phyloP scores from a whole-genome alignment of 2,888 invertebrate genomes.

The Eudemis profundana region DNA sequence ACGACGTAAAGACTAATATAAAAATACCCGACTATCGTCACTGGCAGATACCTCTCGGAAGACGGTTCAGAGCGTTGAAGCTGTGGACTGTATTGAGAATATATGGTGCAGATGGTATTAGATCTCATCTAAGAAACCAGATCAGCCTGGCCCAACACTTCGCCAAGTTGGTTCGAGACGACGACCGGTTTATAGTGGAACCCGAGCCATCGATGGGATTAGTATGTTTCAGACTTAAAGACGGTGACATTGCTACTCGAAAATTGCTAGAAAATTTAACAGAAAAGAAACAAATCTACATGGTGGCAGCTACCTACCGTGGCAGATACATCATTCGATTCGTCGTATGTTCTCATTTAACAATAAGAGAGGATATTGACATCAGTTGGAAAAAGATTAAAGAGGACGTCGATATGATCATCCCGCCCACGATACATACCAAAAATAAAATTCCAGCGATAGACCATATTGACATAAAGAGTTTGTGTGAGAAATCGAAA shows the following conservation, averaged over 20 bases:
- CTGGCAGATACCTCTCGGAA: constrained; percentile 94
- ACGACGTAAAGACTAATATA: constrained; percentile 85
- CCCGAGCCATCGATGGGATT: constrained; percentile 91
- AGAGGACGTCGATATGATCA: constrained; percentile 79
- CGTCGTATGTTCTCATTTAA: constrained; percentile 91
- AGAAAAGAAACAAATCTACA: constrained; percentile 90
- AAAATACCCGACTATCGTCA: constrained; percentile 88
- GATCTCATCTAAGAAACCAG: constrained; percentile 90
- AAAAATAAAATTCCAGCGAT: constrained; percentile 68
- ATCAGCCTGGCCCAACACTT: constrained; percentile 91
- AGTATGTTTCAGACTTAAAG: constrained; percentile 95
- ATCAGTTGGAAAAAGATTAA: constrained; percentile 90
- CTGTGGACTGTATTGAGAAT: constrained; percentile 96
- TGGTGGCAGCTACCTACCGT: constrained; percentile 91
- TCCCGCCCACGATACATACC: constrained; percentile 57
- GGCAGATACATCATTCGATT: constrained; percentile 91
- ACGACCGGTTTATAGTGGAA: constrained; percentile 92
- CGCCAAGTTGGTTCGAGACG: constrained; percentile 88
- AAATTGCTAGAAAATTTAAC: constrained; percentile 89
- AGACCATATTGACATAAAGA: constrained; percentile 64
- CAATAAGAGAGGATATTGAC: constrained; percentile 89
- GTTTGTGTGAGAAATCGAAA: constrained; percentile 72
- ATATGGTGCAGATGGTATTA: constrained; percentile 92
- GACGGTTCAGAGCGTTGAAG: constrained; percentile 95
- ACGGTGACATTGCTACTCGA: constrained; percentile 89